A percentile compares a stretch with the other conserved stretches of the same genome.
phyloP scores from a whole-genome alignment of 2,888 invertebrate genomes.

The Mamestra brassicae region DNA sequence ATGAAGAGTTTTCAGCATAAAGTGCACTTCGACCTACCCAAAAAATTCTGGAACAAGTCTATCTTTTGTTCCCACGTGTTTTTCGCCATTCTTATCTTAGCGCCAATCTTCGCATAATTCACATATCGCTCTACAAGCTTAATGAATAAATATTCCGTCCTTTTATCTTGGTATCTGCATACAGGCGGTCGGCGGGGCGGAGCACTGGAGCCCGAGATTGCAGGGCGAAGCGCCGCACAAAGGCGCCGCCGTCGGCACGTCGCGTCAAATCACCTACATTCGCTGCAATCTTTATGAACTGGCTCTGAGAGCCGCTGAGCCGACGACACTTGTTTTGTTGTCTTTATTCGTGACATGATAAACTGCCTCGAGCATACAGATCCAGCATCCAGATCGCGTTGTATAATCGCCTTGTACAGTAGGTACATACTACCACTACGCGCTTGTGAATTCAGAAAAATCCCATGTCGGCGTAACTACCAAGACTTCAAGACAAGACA shows the following conservation, averaged over 20 bases:
- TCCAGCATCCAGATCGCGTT: not conserved
- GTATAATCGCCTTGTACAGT: no score
- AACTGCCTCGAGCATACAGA: not conserved
- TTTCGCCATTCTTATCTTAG: not conserved
- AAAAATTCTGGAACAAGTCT: not conserved
- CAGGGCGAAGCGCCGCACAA: constrained; percentile 52
- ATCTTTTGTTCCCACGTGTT: not conserved
- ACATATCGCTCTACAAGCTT: constrained; percentile 33
- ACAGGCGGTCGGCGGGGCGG: constrained; percentile 48
- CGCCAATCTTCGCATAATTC: constrained; percentile 12
- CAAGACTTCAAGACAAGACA: no score
- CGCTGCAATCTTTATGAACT: constrained; percentile 42
- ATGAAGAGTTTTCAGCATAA: not conserved
- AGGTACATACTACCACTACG: no score
- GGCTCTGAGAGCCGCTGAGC: constrained; percentile 6
- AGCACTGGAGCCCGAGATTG: constrained; percentile 43
- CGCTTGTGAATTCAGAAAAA: no score
- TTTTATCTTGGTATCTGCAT: constrained; percentile 50
- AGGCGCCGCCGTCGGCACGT: constrained; percentile 46
- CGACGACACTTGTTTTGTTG: constrained; percentile 35
- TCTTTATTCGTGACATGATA: constrained; percentile 12
- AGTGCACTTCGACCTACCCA: not conserved
- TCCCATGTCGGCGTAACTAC: no score
- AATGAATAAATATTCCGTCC: constrained; percentile 47
- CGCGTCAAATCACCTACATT: constrained; percentile 33